phyloP scores from a whole-genome alignment of 2,113 vertebrate species.

The Dipodomys ordii region DNA sequence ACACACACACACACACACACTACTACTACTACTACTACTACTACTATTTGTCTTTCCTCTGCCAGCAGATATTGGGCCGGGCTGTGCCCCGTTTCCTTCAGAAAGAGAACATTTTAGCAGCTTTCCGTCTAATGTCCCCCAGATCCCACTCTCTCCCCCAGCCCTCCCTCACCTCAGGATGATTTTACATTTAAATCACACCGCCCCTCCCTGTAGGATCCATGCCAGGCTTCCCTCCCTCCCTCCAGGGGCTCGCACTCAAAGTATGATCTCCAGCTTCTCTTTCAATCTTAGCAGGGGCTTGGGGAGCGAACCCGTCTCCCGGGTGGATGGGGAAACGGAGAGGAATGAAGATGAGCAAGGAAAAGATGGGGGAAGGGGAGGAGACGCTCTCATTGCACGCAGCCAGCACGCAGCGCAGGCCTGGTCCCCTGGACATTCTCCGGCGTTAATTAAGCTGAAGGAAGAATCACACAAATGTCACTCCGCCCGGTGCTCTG shows the following conservation, averaged over 20 bases:
- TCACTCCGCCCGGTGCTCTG: neutral
- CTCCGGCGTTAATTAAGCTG: conserved; percentile 77
- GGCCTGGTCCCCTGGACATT: conserved; percentile 67
- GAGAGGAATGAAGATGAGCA: conserved; percentile 44
- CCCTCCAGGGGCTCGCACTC: conserved; percentile 8
- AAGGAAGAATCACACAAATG: conserved; percentile 55
- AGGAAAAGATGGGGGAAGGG: neutral
- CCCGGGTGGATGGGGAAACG: neutral
- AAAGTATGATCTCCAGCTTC: conserved; percentile 60
- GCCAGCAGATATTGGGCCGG: neutral
- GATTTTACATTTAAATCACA: conserved; percentile 4
- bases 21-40: too few relatives aligned
- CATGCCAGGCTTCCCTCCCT: conserved; percentile 20
- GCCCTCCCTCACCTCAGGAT: neutral
- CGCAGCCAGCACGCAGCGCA: neutral
- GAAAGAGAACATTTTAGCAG: neutral
- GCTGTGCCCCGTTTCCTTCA: neutral
- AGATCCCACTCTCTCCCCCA: neutral
- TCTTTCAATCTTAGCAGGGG: neutral
- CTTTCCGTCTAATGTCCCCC: neutral
- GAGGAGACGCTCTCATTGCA: conserved; percentile 55
- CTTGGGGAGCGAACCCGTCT: conserved; percentile 4
- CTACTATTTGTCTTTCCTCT: too few relatives aligned
- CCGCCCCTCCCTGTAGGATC: neutral
- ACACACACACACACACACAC: neutral